phyloP scores from a whole-genome alignment of 2,888 invertebrate genomes.

The Plusia festucae region DNA sequence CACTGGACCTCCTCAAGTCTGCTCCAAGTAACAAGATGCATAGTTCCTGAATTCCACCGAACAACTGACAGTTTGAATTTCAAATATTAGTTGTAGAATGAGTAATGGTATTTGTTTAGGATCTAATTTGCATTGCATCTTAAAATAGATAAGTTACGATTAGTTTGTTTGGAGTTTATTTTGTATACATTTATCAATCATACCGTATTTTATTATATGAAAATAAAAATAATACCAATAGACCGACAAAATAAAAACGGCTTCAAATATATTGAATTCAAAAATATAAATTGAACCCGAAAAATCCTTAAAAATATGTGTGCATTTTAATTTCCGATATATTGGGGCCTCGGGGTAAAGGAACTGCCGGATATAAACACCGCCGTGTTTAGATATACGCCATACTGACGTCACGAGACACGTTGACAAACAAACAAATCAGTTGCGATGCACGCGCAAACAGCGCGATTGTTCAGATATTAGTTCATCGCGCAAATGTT shows the following conservation, averaged over 20 bases:
- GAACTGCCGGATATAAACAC: conserved; percentile 59
- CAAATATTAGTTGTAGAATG: conserved; percentile 75
- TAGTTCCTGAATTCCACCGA: conserved; percentile 68
- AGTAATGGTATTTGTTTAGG: conserved; percentile 72
- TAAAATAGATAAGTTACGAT: conserved; percentile 46
- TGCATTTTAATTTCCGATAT: conserved; percentile 49
- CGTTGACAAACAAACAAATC: conserved; percentile 67
- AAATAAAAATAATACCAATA: background rate
- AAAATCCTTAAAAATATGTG: background rate
- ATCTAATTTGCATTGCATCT: conserved; percentile 57
- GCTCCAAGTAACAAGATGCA: conserved; percentile 69
- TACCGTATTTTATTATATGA: background rate
- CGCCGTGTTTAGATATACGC: conserved; percentile 67
- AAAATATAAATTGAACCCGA: background rate
- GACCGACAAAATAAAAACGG: background rate
- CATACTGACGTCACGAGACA: conserved; percentile 66
- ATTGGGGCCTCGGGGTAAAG: conserved; percentile 50
- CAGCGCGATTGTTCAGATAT: conserved; percentile 79
- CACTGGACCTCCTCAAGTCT: conserved; percentile 69
- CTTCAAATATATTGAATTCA: background rate
- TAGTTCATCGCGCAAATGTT: conserved; percentile 78
- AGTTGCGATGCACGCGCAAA: conserved; percentile 68
- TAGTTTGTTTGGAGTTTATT: conserved; percentile 17
- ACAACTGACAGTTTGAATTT: conserved; percentile 73
- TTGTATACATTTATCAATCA: conserved; percentile 24